Base-by-base conservation (phyloP, 2,888 invertebrate genomes). In the Watsonalla cultraria region DNA sequence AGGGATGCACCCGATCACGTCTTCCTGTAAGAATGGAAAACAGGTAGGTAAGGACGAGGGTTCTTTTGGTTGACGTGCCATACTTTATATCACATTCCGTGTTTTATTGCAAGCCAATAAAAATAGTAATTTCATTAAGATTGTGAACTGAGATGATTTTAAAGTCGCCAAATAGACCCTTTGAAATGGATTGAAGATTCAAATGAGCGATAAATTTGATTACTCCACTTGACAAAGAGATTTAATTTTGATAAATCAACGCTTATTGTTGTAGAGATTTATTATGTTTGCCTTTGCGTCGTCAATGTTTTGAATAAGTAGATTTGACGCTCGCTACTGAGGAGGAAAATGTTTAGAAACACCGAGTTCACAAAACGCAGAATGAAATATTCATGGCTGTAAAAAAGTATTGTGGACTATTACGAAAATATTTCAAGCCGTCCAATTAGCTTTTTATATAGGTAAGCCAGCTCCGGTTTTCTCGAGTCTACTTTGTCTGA, bases 161-260 rank as follows among this genome's bases (percentile, higher is more conserved):
- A 68, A 68, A 75, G 60, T 65, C 67, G 63, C 54, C 56, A 54
- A 66, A 60, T 61, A 72, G 74, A 75, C 81, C 84, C 85, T 82
- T 80, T 79, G 66, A 80, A 82, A 82, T 76, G 72, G 82, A 84
- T 79, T 76, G 75, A 70, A 86, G 86, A 90, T 88, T 84, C 80
- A 82, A 86, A 86, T 85, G 78, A 83, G 73, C 78, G 86, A 90
- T 89, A 88, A 88, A 89, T 86, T 89, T 86, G 87, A 90, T 90
- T 90, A 86, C 78, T 78, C 63, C 66, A 74, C 74, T 73, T 70
- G 68, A 88, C 86, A 87, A 88, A 85, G 84, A 87, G 87, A 89
- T 89, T 89, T 86, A 79, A 86, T 88, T 90, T 85, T 82, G 85
- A 88, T 88, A 89, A 87, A 87, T 88, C 85, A 88, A 76, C 81